Conservation (phyloP, 2,888 invertebrate species). For the Dyspetes luteomarginatus region DNA sequence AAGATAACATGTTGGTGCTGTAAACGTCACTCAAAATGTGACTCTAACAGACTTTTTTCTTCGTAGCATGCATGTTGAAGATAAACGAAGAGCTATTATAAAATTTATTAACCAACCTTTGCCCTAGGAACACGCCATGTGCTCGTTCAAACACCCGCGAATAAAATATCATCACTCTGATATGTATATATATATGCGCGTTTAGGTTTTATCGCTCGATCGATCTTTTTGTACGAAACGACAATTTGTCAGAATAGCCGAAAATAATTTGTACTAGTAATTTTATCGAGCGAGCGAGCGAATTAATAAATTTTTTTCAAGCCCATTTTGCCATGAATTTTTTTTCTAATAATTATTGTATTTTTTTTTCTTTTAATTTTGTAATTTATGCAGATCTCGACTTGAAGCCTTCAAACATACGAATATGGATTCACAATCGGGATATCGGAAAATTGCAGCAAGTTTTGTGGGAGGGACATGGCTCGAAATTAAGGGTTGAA, state of each 20-base stretch:
- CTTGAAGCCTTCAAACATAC: conserved; percentile 93
- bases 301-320: not conserved
- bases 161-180: conserved; percentile 40
- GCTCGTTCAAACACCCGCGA: conserved; percentile 21
- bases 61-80: conserved; percentile 15
- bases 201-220: too few species aligned
- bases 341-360: not conserved
- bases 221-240: too few species aligned
- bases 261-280: not conserved
- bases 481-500: conserved; percentile 91
- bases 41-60: not conserved
- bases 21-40: conserved; percentile 44
- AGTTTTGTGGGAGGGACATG: conserved; percentile 96
- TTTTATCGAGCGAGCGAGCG: not conserved
- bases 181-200: not conserved
- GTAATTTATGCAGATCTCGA: conserved; percentile 86
- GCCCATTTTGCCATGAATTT: not conserved
- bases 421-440: conserved; percentile 98
- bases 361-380: not conserved
- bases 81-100: conserved; percentile 6
- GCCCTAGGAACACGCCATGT: conserved; percentile 49
- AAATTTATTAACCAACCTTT: conserved; percentile 45
- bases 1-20: conserved; percentile 35
- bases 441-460: conserved; percentile 94
- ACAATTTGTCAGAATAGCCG: too few species aligned